Conservation (phyloP, 2,888 invertebrate species). For the Aphodius sticticus region DNA sequence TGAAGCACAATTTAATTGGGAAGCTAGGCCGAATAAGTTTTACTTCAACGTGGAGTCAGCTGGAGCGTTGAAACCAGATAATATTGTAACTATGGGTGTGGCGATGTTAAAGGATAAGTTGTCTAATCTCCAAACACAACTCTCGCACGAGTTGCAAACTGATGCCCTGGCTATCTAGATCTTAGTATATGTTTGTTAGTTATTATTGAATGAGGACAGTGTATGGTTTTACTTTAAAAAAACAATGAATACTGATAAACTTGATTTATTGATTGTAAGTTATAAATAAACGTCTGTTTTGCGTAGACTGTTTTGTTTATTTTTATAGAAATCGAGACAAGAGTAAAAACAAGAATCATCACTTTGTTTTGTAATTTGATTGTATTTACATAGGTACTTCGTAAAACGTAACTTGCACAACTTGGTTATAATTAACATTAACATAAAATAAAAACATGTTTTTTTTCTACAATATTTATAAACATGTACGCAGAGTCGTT, state of each 20-base stretch:
- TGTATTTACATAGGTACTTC: too few species aligned
- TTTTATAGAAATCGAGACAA: neutral
- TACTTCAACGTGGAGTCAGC: conserved; percentile 96
- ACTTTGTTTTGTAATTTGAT: too few species aligned
- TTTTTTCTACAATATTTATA: too few species aligned
- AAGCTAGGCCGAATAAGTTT: conserved; percentile 96
- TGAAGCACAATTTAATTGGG: conserved; percentile 94
- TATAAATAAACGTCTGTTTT: neutral
- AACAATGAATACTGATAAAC: neutral
- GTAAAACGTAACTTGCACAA: too few species aligned
- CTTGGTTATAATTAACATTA: too few species aligned
- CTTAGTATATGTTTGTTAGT: conserved; percentile 50
- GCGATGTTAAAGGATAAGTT: conserved; percentile 94
- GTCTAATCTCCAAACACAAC: conserved; percentile 91
- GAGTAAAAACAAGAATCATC: too few species aligned
- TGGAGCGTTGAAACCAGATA: conserved; percentile 94
- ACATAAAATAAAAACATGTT: too few species aligned
- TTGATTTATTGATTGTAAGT: neutral
- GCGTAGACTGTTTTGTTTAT: neutral
- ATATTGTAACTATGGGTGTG: conserved; percentile 95
- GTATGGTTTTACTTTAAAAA: neutral
- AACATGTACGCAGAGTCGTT: too few species aligned
- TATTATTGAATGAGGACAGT: neutral
- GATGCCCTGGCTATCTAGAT: conserved; percentile 79
- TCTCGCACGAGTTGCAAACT: conserved; percentile 86